Conservation (phyloP, 2,113 vertebrate genomes). For the Corvus cornix region DNA sequence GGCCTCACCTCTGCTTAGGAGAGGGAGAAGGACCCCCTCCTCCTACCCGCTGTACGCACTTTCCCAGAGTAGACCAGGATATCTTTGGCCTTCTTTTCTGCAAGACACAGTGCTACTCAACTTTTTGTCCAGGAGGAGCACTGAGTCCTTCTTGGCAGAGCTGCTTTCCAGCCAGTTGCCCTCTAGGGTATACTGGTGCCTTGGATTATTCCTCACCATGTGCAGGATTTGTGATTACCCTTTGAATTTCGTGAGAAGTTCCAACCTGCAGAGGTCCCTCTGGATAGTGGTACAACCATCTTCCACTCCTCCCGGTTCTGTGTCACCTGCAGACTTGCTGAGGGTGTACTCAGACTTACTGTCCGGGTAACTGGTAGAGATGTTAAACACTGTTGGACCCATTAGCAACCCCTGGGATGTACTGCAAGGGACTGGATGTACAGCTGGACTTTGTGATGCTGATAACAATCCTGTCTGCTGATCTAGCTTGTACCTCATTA, state of each 20-base stretch:
- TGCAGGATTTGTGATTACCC: not conserved
- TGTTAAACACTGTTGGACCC: not conserved
- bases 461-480: not conserved
- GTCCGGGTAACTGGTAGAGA: too few relatives aligned
- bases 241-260: not conserved
- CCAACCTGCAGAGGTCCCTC: not conserved
- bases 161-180: not conserved
- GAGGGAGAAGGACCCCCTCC: not conserved
- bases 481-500: not conserved
- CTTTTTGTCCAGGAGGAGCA: not conserved
- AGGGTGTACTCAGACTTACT: not conserved
- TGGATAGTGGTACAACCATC: not conserved
- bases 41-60: rapidly evolving
- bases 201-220: not conserved
- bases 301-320: not conserved
- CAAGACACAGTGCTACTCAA: not conserved
- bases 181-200: not conserved
- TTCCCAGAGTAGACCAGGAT: not conserved
- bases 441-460: not conserved
- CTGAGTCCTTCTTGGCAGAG: not conserved
- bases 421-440: not conserved
- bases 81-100: not conserved
- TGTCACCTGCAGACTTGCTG: not conserved
- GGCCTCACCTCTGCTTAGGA: not conserved
- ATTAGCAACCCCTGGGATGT: not conserved